These are phyloP conservation scores for Chiridota heheva DNA, from an alignment of 35 echinoderm and acorn worm genomes.

Conservation along the genomic window DNA sequence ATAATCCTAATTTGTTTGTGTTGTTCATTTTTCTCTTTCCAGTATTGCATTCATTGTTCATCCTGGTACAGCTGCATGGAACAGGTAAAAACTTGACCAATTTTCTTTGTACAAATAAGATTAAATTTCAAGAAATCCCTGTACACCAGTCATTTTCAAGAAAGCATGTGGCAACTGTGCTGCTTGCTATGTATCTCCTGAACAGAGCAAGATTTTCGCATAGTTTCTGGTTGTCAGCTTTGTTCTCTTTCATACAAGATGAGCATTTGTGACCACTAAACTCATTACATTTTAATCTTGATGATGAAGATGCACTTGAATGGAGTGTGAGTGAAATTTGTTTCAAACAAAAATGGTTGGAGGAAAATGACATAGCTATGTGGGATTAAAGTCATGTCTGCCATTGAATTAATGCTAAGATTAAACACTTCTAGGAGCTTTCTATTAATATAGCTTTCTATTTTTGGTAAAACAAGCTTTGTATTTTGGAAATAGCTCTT, in stretches of 20 bases:
- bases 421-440: too few species aligned
- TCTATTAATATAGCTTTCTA: too few species aligned
- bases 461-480: too few species aligned
- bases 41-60: conserved; percentile 56
- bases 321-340: too few species aligned
- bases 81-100: conserved; percentile 57
- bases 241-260: neutral
- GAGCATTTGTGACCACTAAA: neutral
- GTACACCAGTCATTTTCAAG: neutral
- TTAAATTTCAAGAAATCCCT: neutral
- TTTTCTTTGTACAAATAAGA: neutral
- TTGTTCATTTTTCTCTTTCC: neutral
- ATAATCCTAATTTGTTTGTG: neutral
- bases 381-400: too few species aligned
- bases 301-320: too few species aligned
- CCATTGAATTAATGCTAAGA: too few species aligned
- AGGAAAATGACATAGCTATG: too few species aligned
- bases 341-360: too few species aligned
- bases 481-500: too few species aligned
- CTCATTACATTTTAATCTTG: too few species aligned
- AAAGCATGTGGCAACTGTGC: neutral
- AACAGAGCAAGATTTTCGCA: neutral
- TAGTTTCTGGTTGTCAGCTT: neutral
- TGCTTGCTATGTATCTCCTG: neutral
- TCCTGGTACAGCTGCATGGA: conserved; percentile 88